Evolutionary conservation across 2,113 vertebrate genomes (phyloP).

Genomic region (Tinamus guttatus): DNA sequence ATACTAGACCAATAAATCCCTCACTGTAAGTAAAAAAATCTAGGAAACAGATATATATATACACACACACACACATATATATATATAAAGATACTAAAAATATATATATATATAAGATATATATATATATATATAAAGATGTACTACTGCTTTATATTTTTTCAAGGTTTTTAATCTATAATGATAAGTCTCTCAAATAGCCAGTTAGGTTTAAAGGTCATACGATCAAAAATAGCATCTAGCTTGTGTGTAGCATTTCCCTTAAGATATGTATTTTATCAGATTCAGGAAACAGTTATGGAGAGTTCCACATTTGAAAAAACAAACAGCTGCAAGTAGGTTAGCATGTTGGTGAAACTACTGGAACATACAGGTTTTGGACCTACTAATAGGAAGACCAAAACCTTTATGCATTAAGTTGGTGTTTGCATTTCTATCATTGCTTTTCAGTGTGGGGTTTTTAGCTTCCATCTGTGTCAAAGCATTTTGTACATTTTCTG

Average conservation of each 20-base stretch:
- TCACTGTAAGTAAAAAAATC: neutral
- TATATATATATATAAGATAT: no score
- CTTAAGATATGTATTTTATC: neutral
- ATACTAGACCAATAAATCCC: neutral
- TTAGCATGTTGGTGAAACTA: slow-evolving; percentile 84
- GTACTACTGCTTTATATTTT: slow-evolving; percentile 29
- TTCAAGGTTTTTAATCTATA: neutral
- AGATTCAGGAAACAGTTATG: neutral
- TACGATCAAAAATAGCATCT: neutral
- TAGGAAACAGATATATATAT: neutral
- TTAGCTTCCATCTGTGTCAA: neutral
- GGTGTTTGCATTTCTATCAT: neutral
- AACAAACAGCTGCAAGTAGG: slow-evolving; percentile 81
- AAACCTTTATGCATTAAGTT: neutral
- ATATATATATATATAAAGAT: no score
- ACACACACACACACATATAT: no score
- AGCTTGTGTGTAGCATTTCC: neutral
- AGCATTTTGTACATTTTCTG: neutral
- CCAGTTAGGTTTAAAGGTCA: neutral
- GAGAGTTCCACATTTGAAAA: neutral
- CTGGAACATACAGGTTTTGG: slow-evolving; percentile 71
- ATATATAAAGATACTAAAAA: no score
- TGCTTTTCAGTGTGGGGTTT: neutral
- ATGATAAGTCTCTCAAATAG: neutral
- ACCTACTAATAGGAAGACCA: neutral